phyloP scores from a whole-genome alignment of 2,113 vertebrate species.

The Tretioscincus oriximinensis region DNA sequence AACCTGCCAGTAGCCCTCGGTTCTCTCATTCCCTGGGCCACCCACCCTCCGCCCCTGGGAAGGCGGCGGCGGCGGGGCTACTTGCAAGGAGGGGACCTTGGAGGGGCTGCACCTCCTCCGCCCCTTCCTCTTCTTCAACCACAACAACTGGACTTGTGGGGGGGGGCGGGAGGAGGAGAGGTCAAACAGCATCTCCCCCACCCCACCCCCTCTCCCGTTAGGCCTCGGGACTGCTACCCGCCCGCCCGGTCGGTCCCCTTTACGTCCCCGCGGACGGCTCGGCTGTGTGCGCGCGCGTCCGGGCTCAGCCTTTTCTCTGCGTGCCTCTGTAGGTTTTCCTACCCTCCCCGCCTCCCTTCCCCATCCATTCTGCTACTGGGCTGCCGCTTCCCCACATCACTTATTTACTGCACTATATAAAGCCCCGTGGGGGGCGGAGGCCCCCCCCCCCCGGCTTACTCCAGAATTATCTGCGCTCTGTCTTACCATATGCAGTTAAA shows the following conservation, averaged over 20 bases:
- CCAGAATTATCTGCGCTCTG: too few relatives aligned
- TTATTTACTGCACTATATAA: too few relatives aligned
- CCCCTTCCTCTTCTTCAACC: slow-evolving; percentile 45
- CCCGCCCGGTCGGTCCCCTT: slow-evolving; percentile 22
- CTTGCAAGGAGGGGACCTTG: slow-evolving; percentile 54
- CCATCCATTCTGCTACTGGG: too few relatives aligned
- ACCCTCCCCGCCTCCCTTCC: too few relatives aligned
- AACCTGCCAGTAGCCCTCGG: slow-evolving; percentile 32
- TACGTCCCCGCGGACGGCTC: not conserved
- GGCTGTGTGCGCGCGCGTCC: not conserved
- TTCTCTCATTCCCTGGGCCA: slow-evolving; percentile 27
- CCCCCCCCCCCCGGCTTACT: too few relatives aligned
- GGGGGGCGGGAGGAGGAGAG: slow-evolving; percentile 23
- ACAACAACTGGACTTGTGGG: slow-evolving; percentile 40
- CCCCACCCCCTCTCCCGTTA: not conserved
- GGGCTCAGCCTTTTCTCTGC: too few relatives aligned
- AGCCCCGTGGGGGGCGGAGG: too few relatives aligned
- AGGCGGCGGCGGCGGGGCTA: slow-evolving; percentile 46
- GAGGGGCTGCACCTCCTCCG: slow-evolving; percentile 62
- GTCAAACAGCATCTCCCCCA: slow-evolving; percentile 24
- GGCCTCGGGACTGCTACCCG: not conserved
- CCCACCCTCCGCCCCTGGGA: slow-evolving; percentile 9
- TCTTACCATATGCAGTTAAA: too few relatives aligned
- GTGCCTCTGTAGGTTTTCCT: not conserved
- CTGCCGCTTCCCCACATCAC: too few relatives aligned